phyloP scores from a whole-genome alignment of 1,140 invertebrate genomes.

The Trypoxylus dichotomus region DNA sequence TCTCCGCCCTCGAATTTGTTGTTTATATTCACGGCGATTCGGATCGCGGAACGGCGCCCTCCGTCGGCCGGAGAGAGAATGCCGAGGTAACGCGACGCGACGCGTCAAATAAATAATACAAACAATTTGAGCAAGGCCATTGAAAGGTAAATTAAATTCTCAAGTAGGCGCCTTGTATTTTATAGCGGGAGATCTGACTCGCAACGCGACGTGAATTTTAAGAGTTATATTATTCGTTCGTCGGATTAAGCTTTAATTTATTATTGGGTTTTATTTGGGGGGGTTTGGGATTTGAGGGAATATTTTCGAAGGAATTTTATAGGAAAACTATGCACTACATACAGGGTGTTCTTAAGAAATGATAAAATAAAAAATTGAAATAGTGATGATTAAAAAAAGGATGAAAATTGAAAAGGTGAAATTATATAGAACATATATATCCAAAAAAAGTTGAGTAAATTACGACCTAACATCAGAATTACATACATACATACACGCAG shows the following conservation, averaged over 20 bases:
- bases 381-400: too few species aligned
- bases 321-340: too few species aligned
- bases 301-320: too few species aligned
- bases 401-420: too few species aligned
- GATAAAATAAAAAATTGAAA: too few species aligned
- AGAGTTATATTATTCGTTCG: neutral
- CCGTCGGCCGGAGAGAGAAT: neutral
- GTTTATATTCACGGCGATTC: neutral
- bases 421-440: too few species aligned
- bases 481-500: too few species aligned
- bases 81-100: neutral
- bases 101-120: slow-evolving; percentile 7
- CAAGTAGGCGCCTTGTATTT: neutral
- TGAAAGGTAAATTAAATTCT: slow-evolving; percentile 1
- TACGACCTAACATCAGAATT: too few species aligned
- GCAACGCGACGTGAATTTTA: neutral
- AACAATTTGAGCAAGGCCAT: neutral
- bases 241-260: neutral
- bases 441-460: too few species aligned
- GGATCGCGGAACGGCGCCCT: neutral
- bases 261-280: neutral
- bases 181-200: neutral
- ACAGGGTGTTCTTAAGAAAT: too few species aligned
- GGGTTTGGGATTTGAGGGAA: neutral
- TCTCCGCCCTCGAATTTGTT: neutral